Conservation (phyloP, 2,113 vertebrate species). For the Alosa alosa region DNA sequence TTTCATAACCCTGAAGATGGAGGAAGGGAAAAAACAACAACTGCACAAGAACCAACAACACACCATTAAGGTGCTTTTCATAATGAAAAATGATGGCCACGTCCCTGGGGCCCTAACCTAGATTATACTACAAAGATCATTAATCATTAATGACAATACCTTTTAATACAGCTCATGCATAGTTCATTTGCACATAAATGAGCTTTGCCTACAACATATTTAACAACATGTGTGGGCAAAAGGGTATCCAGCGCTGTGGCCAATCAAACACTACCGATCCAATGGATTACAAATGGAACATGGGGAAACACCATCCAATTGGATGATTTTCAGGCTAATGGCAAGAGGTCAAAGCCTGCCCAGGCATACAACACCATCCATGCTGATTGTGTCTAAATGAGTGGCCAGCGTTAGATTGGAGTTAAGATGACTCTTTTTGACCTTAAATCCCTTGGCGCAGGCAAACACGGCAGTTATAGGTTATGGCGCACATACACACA, state of each 20-base stretch:
- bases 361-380: neutral
- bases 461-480: neutral
- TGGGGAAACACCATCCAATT: neutral
- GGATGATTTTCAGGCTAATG: neutral
- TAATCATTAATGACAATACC: conserved; percentile 72
- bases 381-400: neutral
- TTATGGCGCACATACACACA: neutral
- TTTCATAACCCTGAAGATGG: neutral
- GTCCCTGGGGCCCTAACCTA: conserved; percentile 69
- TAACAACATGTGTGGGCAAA: conserved; percentile 23
- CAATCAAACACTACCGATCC: neutral
- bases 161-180: conserved; percentile 65
- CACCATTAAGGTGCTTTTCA: conserved; percentile 5
- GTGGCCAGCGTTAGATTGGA: neutral
- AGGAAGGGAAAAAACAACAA: neutral
- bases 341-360: neutral
- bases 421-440: neutral
- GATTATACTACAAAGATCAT: conserved; percentile 68
- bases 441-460: neutral
- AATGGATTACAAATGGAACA: neutral
- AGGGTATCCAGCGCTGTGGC: neutral
- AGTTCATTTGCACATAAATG: conserved; percentile 56
- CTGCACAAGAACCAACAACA: neutral
- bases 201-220: conserved; percentile 32
- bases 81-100: conserved; percentile 51